Percentiles rank a stretch among this genome's conserved stretches.
phyloP scores from a whole-genome alignment of 37 sponge, comb jelly and placozoan genomes.

The Beroe ovata region DNA sequence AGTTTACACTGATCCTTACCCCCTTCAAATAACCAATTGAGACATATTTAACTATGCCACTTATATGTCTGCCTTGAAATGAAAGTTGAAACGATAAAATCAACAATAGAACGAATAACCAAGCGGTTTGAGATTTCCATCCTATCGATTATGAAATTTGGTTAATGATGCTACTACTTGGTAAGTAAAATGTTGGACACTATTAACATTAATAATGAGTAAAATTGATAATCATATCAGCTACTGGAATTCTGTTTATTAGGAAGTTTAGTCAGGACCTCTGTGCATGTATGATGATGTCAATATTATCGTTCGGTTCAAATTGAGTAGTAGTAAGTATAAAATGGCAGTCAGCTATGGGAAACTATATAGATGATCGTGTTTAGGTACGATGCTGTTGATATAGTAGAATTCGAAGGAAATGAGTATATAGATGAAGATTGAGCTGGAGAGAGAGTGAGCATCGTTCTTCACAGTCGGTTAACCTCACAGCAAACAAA shows the following conservation, averaged over 20 bases:
- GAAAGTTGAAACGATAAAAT: not conserved
- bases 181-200: too few relatives aligned
- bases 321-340: not conserved
- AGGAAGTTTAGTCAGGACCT: too few relatives aligned
- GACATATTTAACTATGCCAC: not conserved
- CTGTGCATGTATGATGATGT: not conserved
- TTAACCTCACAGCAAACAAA: not conserved
- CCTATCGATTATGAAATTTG: too few relatives aligned
- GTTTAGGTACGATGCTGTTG: too few relatives aligned
- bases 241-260: not conserved
- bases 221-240: not conserved
- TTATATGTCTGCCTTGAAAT: not conserved
- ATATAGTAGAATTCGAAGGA: too few relatives aligned
- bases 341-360: not conserved
- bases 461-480: not conserved
- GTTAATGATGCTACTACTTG: too few relatives aligned
- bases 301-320: not conserved
- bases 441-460: too few relatives aligned
- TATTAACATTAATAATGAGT: not conserved
- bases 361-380: too few relatives aligned
- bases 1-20: not conserved
- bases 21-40: not conserved
- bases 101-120: not conserved
- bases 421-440: too few relatives aligned
- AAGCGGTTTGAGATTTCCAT: too few relatives aligned